A percentile compares a stretch with the other conserved stretches of the same genome.
phyloP scores from a whole-genome alignment of 2,888 invertebrate species.

The Cyaniris semiargus region DNA sequence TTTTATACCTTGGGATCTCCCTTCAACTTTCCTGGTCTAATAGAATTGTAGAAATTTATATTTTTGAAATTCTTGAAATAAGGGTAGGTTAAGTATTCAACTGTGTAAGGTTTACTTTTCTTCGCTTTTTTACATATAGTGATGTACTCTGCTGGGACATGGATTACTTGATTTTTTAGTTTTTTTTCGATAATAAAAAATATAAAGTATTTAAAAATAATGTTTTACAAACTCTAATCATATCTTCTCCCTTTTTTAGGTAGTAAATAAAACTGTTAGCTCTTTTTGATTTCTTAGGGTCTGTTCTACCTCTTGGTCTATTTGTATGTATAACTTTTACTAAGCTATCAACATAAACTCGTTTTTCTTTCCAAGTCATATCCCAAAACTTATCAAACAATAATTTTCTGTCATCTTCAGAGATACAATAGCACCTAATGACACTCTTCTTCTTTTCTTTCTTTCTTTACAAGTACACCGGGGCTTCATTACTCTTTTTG shows the following conservation, averaged over 20 bases:
- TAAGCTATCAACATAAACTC: constrained; percentile 36
- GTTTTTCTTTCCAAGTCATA: constrained; percentile 37
- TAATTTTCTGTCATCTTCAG: no score
- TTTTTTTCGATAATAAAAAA: constrained; percentile 39
- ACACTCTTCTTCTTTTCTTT: constrained; percentile 34
- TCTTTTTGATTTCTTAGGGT: constrained; percentile 36
- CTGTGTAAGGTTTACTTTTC: constrained; percentile 32
- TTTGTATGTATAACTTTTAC: constrained; percentile 37
- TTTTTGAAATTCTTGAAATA: constrained; percentile 34
- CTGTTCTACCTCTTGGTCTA: constrained; percentile 36
- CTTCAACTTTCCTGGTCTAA: constrained; percentile 35
- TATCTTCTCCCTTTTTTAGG: constrained; percentile 31
- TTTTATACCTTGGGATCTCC: constrained; percentile 36
- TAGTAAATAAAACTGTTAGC: constrained; percentile 32
- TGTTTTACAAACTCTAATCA: constrained; percentile 33
- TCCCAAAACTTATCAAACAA: constrained; percentile 35
- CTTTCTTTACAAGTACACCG: constrained; percentile 37
- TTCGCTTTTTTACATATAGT: constrained; percentile 35
- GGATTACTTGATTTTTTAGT: constrained; percentile 37
- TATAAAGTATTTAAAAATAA: constrained; percentile 33
- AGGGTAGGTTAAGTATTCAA: constrained; percentile 29
- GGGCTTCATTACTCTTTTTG: constrained; percentile 36
- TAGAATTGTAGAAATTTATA: constrained; percentile 34
- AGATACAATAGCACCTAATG: constrained; percentile 35
- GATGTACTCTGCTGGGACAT: constrained; percentile 39